Conservation (phyloP, 2,113 vertebrate genomes). For the Callipepla squamata region DNA sequence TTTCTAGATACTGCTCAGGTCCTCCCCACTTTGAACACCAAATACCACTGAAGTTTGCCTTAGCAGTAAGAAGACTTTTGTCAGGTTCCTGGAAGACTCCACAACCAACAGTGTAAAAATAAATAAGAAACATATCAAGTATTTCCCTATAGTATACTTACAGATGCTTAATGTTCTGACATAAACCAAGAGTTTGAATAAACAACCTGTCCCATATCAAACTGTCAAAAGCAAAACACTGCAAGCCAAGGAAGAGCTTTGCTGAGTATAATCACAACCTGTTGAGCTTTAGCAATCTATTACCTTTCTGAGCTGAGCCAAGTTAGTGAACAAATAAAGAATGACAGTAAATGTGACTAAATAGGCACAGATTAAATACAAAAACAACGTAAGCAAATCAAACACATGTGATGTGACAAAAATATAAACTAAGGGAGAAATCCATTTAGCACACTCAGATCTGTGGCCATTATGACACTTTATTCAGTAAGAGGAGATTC, state of each 20-base stretch:
- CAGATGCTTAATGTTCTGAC: background rate
- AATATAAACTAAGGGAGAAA: constrained; percentile 17
- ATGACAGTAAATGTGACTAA: constrained; percentile 27
- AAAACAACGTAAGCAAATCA: constrained; percentile 31
- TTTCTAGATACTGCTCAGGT: background rate
- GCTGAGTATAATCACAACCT: background rate
- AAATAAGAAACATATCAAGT: background rate
- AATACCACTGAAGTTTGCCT: background rate
- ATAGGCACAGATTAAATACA: constrained; percentile 11
- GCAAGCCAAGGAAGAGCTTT: background rate
- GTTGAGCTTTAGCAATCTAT: background rate
- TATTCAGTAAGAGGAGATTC: background rate
- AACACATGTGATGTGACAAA: background rate
- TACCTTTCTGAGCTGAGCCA: background rate
- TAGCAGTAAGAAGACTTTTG: background rate
- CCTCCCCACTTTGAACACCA: background rate
- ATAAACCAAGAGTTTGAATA: constrained; percentile 29
- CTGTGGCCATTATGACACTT: background rate
- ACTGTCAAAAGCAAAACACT: background rate
- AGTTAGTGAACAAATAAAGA: constrained; percentile 36
- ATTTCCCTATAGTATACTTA: background rate
- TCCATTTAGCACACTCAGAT: background rate
- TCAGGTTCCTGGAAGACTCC: background rate
- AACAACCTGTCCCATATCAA: background rate
- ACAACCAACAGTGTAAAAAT: background rate